These are phyloP conservation scores for Pseudomyrmex cubaensis DNA, from an alignment of 1,140 invertebrate genomes.

Conservation along the genomic window DNA sequence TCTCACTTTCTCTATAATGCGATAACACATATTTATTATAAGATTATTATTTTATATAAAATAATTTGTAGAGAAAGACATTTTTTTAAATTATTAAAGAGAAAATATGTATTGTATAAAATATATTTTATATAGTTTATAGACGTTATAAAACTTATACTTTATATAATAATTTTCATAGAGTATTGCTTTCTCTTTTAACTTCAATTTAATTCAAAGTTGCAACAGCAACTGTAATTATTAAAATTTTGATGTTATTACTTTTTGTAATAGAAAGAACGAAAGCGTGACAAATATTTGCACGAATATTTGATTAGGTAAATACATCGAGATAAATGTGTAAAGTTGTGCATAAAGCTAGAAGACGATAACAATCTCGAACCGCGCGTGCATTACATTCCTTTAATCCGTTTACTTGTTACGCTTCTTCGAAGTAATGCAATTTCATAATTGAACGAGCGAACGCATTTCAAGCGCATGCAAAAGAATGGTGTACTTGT, in stretches of 20 bases:
- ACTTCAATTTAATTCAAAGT: background rate
- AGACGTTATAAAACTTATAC: too few relatives aligned
- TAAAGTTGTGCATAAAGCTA: constrained; percentile 62
- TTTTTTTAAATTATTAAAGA: background rate
- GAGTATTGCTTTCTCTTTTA: too few relatives aligned
- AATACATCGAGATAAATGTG: background rate
- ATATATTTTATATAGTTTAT: background rate
- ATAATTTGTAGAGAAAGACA: background rate
- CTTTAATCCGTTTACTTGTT: constrained; percentile 48
- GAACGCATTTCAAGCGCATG: constrained; percentile 14
- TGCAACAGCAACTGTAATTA: background rate
- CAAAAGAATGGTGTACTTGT: constrained; percentile 29
- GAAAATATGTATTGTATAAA: background rate
- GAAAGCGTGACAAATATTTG: constrained; percentile 44
- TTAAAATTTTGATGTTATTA: background rate
- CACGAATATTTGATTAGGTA: constrained; percentile 24
- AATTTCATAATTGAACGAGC: constrained; percentile 38
- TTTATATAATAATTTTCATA: background rate
- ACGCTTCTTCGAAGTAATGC: constrained; percentile 26
- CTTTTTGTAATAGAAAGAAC: constrained; percentile 24
- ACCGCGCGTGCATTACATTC: constrained; percentile 23
- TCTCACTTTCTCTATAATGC: too few relatives aligned
- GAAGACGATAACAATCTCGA: constrained; percentile 21
- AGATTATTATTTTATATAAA: background rate
- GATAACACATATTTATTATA: too few relatives aligned